These are phyloP conservation scores for Embiotoca jacksoni DNA, from an alignment of 2,113 vertebrate species.

Conservation along the genomic window DNA sequence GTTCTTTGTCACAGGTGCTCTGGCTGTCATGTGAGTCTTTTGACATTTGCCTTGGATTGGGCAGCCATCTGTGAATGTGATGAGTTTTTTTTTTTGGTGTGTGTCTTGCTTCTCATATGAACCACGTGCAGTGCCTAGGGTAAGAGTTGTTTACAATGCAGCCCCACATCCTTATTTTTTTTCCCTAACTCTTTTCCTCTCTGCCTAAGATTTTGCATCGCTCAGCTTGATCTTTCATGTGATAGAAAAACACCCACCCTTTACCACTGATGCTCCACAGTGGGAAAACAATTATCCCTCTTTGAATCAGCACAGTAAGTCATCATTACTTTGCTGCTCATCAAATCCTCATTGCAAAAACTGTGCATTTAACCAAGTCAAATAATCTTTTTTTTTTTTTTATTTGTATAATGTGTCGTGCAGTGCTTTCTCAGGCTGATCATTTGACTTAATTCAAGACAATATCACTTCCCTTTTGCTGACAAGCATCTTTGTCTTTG, in stretches of 20 bases:
- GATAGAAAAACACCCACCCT: slow-evolving; percentile 13
- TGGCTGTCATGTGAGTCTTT: slow-evolving; percentile 56
- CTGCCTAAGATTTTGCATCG: neutral
- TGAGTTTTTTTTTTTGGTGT: slow-evolving; percentile 39
- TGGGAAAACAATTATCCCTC: neutral
- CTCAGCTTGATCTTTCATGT: slow-evolving; percentile 22
- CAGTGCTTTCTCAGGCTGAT: no score
- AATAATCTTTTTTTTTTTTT: no score
- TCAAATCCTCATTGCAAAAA: no score
- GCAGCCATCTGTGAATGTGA: slow-evolving; percentile 74
- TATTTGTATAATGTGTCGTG: no score
- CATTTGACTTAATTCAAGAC: no score
- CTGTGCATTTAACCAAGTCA: no score
- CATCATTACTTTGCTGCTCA: neutral
- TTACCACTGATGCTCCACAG: neutral
- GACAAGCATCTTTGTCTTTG: no score
- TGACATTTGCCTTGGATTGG: slow-evolving; percentile 78
- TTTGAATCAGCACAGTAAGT: slow-evolving; percentile 16
- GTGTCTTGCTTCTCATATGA: slow-evolving; percentile 40
- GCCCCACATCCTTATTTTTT: slow-evolving; percentile 2
- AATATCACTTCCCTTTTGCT: no score
- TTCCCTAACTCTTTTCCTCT: neutral
- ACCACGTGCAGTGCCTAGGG: slow-evolving; percentile 4
- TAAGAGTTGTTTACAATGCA: slow-evolving; percentile 42
- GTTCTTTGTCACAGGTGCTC: slow-evolving; percentile 65